These are phyloP conservation scores for Triplophysa dalaica DNA, from an alignment of 2,113 vertebrate species.

Conservation along the genomic window DNA sequence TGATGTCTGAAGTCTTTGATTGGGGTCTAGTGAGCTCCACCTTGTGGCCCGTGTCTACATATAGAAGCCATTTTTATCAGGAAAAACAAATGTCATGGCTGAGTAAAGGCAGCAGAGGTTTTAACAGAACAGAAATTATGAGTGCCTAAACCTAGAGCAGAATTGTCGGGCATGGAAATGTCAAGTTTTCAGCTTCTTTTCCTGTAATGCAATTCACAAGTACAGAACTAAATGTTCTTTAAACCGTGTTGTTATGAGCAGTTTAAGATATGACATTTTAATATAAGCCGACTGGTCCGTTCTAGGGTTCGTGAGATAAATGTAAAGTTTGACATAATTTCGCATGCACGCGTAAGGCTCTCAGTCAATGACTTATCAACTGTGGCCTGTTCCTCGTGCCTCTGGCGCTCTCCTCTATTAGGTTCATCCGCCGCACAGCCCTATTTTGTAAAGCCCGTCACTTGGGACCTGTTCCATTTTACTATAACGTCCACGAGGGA, in stretches of 20 bases:
- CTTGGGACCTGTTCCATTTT: slow-evolving; percentile 72
- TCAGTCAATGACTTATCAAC: slow-evolving; percentile 59
- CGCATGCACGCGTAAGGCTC: slow-evolving; percentile 41
- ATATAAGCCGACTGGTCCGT: slow-evolving; percentile 20
- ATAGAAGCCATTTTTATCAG: neutral
- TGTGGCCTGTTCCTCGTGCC: slow-evolving; percentile 58
- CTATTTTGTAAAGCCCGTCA: slow-evolving; percentile 64
- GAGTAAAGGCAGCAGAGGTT: neutral
- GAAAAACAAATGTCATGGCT: slow-evolving; percentile 4
- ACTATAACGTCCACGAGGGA: slow-evolving; percentile 63
- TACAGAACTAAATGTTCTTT: slow-evolving; percentile 38
- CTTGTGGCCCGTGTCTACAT: slow-evolving; percentile 2
- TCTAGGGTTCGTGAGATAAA: slow-evolving; percentile 39
- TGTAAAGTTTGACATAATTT: slow-evolving; percentile 47
- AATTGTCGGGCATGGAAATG: slow-evolving; percentile 34
- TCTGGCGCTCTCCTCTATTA: slow-evolving; percentile 56
- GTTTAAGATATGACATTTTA: slow-evolving; percentile 54
- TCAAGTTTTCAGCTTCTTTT: slow-evolving; percentile 19
- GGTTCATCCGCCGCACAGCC: slow-evolving; percentile 58
- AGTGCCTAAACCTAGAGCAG: neutral
- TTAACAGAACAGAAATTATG: slow-evolving; percentile 23
- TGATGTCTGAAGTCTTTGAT: slow-evolving; percentile 20
- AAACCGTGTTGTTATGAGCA: slow-evolving; percentile 46
- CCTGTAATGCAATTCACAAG: slow-evolving; percentile 12
- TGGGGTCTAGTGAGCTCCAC: slow-evolving; percentile 22